These are phyloP conservation scores for Brenthis ino DNA, from an alignment of 2,888 invertebrate genomes.

Conservation along the genomic window DNA sequence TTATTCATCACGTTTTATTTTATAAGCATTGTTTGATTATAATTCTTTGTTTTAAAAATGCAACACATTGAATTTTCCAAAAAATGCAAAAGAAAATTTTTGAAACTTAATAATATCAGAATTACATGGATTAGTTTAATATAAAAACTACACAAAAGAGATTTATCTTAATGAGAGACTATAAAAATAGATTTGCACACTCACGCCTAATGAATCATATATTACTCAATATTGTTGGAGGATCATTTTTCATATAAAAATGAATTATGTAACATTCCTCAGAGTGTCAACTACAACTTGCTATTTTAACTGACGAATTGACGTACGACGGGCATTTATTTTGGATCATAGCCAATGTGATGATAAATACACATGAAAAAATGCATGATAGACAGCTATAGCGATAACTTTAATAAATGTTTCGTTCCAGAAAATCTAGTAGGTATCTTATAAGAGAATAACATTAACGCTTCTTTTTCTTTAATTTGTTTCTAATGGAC, in stretches of 20 bases:
- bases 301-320: constrained; percentile 58
- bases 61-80: too few species aligned
- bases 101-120: too few species aligned
- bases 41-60: too few species aligned
- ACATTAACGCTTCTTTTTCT: not conserved
- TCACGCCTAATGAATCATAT: too few species aligned
- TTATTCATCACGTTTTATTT: not conserved
- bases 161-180: too few species aligned
- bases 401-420: constrained; percentile 8
- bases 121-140: too few species aligned
- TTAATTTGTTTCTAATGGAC: not conserved
- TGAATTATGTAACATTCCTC: not conserved
- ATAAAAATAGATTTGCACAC: too few species aligned
- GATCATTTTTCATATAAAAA: not conserved
- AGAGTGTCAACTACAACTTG: constrained; percentile 21
- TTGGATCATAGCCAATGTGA: constrained; percentile 59
- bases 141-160: too few species aligned
- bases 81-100: too few species aligned
- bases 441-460: not conserved
- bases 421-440: not conserved
- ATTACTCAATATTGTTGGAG: not conserved
- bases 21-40: too few species aligned
- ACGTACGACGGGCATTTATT: constrained; percentile 52
- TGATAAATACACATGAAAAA: constrained; percentile 50
- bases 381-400: constrained; percentile 21